phyloP scores from a whole-genome alignment of 2,888 invertebrate genomes.

The Quadroppia sp. region DNA sequence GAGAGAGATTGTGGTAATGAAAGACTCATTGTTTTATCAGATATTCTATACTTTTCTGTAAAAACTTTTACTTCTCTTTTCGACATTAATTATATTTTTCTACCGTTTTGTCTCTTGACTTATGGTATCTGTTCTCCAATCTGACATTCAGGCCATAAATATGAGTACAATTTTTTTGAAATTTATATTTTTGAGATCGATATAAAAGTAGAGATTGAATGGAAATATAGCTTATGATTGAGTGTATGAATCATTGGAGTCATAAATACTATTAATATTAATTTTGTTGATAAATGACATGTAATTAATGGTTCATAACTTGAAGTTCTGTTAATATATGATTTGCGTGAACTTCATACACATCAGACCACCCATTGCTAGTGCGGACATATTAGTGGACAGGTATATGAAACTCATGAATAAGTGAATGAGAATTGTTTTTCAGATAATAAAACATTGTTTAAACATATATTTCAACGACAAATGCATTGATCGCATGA shows the following conservation, averaged over 20 bases:
- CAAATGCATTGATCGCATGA: no score
- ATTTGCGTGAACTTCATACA: not conserved
- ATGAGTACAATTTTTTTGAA: not conserved
- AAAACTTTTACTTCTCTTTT: not conserved
- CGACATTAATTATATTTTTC: not conserved
- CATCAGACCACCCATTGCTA: not conserved
- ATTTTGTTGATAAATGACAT: not conserved
- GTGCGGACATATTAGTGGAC: not conserved
- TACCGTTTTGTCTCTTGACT: conserved; percentile 12
- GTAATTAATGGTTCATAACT: conserved; percentile 20
- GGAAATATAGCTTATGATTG: not conserved
- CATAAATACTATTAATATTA: not conserved
- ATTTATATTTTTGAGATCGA: not conserved
- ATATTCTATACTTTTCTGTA: not conserved
- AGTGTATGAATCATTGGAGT: not conserved
- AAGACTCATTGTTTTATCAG: conserved; percentile 7
- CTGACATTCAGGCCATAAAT: not conserved
- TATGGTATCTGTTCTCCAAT: not conserved
- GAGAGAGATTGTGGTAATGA: no score
- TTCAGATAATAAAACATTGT: not conserved
- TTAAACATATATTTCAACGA: no score
- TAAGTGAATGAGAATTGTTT: conserved; percentile 1
- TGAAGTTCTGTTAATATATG: not conserved
- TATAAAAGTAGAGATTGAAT: not conserved
- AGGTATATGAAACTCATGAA: not conserved